Base-by-base conservation (phyloP, 1,140 invertebrate species). In the Rhizoglyphus robini region DNA sequence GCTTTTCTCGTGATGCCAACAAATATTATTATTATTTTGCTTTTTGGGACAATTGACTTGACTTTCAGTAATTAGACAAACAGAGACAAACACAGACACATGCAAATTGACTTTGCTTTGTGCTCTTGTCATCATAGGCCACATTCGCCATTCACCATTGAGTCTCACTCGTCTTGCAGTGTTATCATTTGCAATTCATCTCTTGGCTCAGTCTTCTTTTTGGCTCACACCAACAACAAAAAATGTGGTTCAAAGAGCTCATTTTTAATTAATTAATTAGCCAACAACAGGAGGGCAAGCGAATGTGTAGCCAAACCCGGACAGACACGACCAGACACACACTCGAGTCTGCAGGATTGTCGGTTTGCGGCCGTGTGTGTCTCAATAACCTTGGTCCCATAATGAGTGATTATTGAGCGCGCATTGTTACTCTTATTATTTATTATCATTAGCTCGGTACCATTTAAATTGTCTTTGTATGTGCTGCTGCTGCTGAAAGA, bases 261-360 rank as follows among this genome's bases (percentile, higher is more conserved):
- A 54, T 54, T 54, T 54, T 54, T 54, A 54, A 54, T 54, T 54
- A 54, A 54, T 54, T 54, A 54, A 32, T 32, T 32, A 54, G 51
- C 15, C 23, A 25, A 54, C 51, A 32, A 54, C 31, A 54, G 51
- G 15, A 54, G 8, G 15, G 23, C 51, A 27, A 54, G 23, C 51
- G 23, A 54, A 11, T 54, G 51, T 54, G 51, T 46, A 15, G 15
- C 41, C 15, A 23, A 23, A 15, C 23, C 15, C 41, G 23, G 41
- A 46, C 41, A 46, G 23, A 15, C 15, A 23, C n/a, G n/a, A n/a
- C n/a, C n/a, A n/a, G n/a, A n/a, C n/a, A n/a, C n/a, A n/a, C n/a
- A n/a, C n/a, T n/a, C n/a, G n/a, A n/a, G n/a, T n/a, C n/a, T n/a
- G n/a, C n/a, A n/a, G n/a, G n/a, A n/a, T n/a, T n/a, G n/a, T n/a